Base-by-base conservation (phyloP, 2,888 invertebrate species). In the Cheilosia scutellata region DNA sequence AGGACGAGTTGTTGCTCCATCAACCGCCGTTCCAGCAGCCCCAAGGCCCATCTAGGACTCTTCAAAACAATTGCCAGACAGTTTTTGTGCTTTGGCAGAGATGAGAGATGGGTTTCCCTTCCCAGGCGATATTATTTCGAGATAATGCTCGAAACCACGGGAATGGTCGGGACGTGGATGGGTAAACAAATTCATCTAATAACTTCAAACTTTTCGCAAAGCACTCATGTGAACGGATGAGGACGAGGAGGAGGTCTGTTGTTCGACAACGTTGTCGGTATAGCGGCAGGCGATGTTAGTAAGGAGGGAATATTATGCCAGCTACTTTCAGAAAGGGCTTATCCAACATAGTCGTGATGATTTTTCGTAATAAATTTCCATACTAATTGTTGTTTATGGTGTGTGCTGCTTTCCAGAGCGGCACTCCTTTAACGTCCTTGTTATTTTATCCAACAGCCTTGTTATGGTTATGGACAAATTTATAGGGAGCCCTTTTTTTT, bases 341-440 rank as follows among this genome's bases (percentile, higher is more conserved):
- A 71, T 71, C 71, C 78, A 40, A 9, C 47, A 49, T 33, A 78
- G 78, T 71, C 63, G 44, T 65, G 63, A 78, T 71, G 71, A 49
- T 78, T 78, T 78, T 57, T 65, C 47, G 57, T 49, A 47, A 63
- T 55, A 78, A 78, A 71, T 78, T 78, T 57, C 71, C 70, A 71
- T 78, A 65, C 71, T 78, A 78, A 78, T 78, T 78, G 78, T 78
- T 71, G 78, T 78, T 78, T 71, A 65, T 78, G 65, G 78, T 49
- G 71, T 71, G 71, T 63, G 57, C 71, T 65, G 53, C 55, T 71
- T 63, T 40, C 40, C 40, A 27, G 65, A 37, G 57, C 55, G 63
- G 37, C 71, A 78, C 49, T 57, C 63, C 78, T 78, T 47, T 40
- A 16, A 11, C 57, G 71, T 71, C 42, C 70, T 78, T 71, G 53